Percentiles rank a stretch among this genome's conserved stretches.
Evolutionary conservation across 2,888 invertebrate genomes (phyloP).

Genomic region (Augochlorella aurata): DNA sequence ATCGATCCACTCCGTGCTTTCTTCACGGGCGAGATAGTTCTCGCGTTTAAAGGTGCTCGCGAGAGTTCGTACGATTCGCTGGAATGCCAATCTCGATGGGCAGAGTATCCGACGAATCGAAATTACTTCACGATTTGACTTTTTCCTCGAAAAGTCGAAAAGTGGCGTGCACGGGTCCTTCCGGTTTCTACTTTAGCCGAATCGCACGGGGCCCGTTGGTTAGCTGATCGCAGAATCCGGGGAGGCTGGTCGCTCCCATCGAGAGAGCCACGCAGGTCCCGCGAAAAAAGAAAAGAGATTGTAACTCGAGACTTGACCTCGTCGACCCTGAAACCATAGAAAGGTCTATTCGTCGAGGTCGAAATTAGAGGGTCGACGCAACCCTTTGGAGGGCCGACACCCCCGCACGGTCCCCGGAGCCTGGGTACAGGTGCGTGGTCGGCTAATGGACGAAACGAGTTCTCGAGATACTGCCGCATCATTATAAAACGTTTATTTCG

Average conservation of each 20-base stretch:
- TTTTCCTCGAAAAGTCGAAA: too few species aligned
- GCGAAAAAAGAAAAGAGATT: slow-evolving; percentile 38
- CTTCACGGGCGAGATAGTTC: too few species aligned
- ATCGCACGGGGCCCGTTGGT: slow-evolving; percentile 35
- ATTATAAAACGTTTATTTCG: slow-evolving; percentile 75
- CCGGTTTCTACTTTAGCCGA: slow-evolving; percentile 50
- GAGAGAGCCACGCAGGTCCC: not conserved
- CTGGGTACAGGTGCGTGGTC: slow-evolving; percentile 69
- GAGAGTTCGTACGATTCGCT: too few species aligned
- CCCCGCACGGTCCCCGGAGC: slow-evolving; percentile 56
- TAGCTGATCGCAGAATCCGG: slow-evolving; percentile 30
- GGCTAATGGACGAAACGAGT: slow-evolving; percentile 74
- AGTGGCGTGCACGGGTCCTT: too few species aligned
- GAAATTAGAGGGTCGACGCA: slow-evolving; percentile 74
- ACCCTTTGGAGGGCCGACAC: slow-evolving; percentile 67
- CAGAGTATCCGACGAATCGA: too few species aligned
- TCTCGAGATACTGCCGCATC: slow-evolving; percentile 72
- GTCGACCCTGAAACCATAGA: slow-evolving; percentile 46
- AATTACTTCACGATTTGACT: too few species aligned
- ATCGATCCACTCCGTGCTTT: too few species aligned
- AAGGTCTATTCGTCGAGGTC: slow-evolving; percentile 64
- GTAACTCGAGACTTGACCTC: slow-evolving; percentile 57
- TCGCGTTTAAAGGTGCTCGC: too few species aligned
- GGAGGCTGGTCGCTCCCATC: slow-evolving; percentile 32
- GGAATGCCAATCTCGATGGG: too few species aligned